A percentile compares a stretch with the other conserved stretches of the same genome.
Conservation (phyloP, 1,140 invertebrate genomes). For the Chrysopa pallens region DNA sequence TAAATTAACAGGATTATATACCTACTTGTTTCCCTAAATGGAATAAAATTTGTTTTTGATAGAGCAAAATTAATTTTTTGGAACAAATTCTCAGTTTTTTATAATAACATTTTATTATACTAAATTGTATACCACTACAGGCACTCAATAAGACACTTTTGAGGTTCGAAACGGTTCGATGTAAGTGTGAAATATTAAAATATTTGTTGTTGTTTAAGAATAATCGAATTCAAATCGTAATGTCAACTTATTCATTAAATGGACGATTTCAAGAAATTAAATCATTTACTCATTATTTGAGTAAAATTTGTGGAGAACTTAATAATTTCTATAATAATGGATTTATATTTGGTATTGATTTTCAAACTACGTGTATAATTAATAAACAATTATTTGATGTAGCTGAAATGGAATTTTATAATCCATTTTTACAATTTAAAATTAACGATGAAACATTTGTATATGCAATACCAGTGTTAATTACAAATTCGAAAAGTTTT, state of each 20-base stretch:
- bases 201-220: no score
- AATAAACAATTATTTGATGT: conserved; percentile 26
- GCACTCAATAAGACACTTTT: no score
- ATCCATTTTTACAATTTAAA: conserved; percentile 32
- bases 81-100: no score
- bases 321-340: conserved; percentile 24
- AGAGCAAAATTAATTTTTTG: no score
- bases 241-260: conserved; percentile 3
- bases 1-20: no score
- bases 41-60: no score
- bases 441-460: conserved; percentile 24
- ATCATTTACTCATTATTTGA: conserved; percentile 11
- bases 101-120: no score
- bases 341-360: conserved; percentile 35
- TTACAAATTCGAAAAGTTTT: conserved; percentile 15
- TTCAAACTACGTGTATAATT: conserved; percentile 28
- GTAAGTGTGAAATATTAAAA: no score
- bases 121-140: no score
- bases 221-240: no score
- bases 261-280: conserved; percentile 12
- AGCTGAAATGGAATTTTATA: conserved; percentile 30
- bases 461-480: conserved; percentile 33
- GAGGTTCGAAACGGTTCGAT: no score
- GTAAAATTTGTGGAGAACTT: conserved; percentile 28
- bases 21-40: no score